Evolutionary conservation across 92 coral and sea anemone genomes (phyloP).

Genomic region (Ricordea florida): DNA sequence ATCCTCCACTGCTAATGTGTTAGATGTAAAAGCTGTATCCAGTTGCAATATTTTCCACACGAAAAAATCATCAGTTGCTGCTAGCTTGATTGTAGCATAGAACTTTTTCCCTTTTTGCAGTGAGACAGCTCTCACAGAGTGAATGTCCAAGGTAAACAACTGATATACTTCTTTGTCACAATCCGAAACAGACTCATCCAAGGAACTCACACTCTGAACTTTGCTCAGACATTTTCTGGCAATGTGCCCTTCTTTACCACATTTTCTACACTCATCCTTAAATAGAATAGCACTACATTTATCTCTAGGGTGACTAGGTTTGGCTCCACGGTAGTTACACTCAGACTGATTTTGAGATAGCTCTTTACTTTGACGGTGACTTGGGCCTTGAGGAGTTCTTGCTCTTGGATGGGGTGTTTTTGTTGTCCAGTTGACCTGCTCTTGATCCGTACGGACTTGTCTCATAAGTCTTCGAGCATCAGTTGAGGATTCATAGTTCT

Average conservation of each 20-base stretch:
- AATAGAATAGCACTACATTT: slow-evolving; percentile 7
- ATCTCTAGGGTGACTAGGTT: slow-evolving; percentile 28
- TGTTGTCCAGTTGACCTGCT: neutral
- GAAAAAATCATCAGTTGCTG: neutral
- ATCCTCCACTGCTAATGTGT: slow-evolving; percentile 6
- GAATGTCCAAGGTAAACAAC: slow-evolving; percentile 28
- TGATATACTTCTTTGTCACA: neutral
- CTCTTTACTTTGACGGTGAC: slow-evolving; percentile 14
- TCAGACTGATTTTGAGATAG: slow-evolving; percentile 5
- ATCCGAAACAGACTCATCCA: slow-evolving; percentile 13
- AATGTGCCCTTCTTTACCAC: slow-evolving; percentile 16
- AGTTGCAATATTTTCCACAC: slow-evolving; percentile 10
- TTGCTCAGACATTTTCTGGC: slow-evolving; percentile 30
- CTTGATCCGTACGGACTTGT: neutral
- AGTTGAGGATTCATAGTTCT: slow-evolving; percentile 17
- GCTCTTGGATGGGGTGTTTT: slow-evolving; percentile 5
- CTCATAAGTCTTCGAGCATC: slow-evolving; percentile 3
- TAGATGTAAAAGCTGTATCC: slow-evolving; percentile 17
- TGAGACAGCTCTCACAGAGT: slow-evolving; percentile 27
- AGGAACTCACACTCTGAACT: slow-evolving; percentile 5
- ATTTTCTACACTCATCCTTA: slow-evolving; percentile 20
- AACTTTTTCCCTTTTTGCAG: slow-evolving; percentile 17
- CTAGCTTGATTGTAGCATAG: slow-evolving; percentile 22
- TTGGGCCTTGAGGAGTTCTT: slow-evolving; percentile 12
- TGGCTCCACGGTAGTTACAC: slow-evolving; percentile 38